These are phyloP conservation scores for Luehdorfia chinensis DNA, from an alignment of 1,140 invertebrate genomes.

Conservation along the genomic window DNA sequence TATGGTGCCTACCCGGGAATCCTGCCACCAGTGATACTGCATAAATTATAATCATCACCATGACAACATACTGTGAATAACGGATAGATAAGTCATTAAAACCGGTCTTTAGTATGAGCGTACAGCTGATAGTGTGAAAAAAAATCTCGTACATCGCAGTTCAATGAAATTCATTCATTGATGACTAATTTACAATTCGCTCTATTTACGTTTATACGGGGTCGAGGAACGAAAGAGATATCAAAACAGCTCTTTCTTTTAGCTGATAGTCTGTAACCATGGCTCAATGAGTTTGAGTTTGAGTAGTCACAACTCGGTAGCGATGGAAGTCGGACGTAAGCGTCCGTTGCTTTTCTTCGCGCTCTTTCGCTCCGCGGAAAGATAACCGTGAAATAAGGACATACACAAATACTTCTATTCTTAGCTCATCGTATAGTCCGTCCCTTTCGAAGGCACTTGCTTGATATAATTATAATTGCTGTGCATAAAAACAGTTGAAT, in stretches of 20 bases:
- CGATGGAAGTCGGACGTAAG: conserved; percentile 69
- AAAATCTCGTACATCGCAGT: too few relatives aligned
- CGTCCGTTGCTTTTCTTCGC: conserved; percentile 39
- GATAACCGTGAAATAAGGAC: conserved; percentile 53
- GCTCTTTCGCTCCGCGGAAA: conserved; percentile 55
- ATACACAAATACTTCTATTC: conserved; percentile 44
- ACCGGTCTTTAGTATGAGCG: too few relatives aligned
- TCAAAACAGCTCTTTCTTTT: conserved; percentile 55
- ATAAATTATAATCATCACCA: too few relatives aligned
- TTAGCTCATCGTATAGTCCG: conserved; percentile 24
- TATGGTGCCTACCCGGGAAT: too few relatives aligned
- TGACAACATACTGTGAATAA: too few relatives aligned
- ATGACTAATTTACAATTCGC: conserved; percentile 13
- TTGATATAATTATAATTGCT: conserved; percentile 37
- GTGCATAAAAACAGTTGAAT: conserved; percentile 65
- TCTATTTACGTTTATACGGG: conserved; percentile 13
- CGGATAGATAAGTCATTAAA: too few relatives aligned
- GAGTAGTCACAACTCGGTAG: conserved; percentile 71
- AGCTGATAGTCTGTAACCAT: conserved; percentile 42
- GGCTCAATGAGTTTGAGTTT: conserved; percentile 40
- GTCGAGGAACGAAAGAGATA: conserved; percentile 10
- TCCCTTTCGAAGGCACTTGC: conserved; percentile 31
- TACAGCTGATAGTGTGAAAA: too few relatives aligned
- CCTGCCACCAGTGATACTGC: too few relatives aligned
- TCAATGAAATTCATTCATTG: conserved; percentile 13